These are phyloP conservation scores for Formica selysi DNA, from an alignment of 1,140 invertebrate species.

Conservation along the genomic window DNA sequence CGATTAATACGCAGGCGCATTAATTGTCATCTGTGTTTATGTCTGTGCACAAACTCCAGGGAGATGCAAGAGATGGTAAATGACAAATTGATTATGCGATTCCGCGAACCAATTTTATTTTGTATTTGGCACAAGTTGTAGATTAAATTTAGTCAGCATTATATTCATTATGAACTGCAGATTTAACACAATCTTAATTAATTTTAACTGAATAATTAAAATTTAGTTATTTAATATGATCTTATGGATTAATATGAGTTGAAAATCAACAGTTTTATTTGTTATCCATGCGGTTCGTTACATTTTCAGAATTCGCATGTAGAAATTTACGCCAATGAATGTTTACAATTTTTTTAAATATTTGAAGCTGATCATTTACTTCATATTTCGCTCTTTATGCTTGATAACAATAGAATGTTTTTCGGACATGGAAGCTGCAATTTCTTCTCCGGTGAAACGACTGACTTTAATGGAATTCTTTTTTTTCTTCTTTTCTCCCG, in stretches of 20 bases:
- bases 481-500: neutral
- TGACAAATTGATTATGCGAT: constrained; percentile 44
- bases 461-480: constrained; percentile 5
- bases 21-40: constrained; percentile 63
- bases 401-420: neutral
- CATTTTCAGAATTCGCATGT: neutral
- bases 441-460: constrained; percentile 10
- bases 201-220: neutral
- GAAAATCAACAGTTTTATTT: constrained; percentile 1
- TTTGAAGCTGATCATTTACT: neutral
- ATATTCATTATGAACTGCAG: neutral
- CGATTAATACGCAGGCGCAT: constrained; percentile 20
- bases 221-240: neutral
- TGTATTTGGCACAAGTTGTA: neutral
- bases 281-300: neutral
- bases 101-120: constrained; percentile 1
- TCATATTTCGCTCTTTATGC: neutral
- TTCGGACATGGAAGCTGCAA: neutral
- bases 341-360: neutral
- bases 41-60: constrained; percentile 50
- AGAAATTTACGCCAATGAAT: constrained; percentile 8
- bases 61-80: constrained; percentile 49
- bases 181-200: neutral
- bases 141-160: neutral
- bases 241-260: too few relatives aligned